phyloP scores from a whole-genome alignment of 1,140 invertebrate genomes.

The Acromyrmex echinatior region DNA sequence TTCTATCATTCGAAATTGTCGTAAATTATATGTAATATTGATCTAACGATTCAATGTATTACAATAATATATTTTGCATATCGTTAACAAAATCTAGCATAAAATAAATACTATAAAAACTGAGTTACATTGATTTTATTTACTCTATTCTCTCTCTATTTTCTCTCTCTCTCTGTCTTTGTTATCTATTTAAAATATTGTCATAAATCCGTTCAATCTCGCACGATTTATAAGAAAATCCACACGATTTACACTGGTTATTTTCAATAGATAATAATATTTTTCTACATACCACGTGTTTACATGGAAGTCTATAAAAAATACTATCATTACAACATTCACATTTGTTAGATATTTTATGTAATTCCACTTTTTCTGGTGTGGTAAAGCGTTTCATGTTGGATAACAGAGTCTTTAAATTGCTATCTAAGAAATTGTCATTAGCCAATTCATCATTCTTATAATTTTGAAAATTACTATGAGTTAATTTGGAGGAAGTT shows the following conservation, averaged over 20 bases:
- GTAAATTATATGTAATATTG: conserved; percentile 40
- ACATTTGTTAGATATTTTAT: conserved; percentile 67
- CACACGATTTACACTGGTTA: conserved; percentile 77
- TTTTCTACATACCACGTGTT: conserved; percentile 84
- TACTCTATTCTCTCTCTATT: not conserved
- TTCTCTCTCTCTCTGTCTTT: not conserved
- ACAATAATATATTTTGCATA: conserved; percentile 53
- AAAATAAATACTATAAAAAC: conserved; percentile 46
- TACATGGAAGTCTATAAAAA: conserved; percentile 85
- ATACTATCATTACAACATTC: conserved; percentile 79
- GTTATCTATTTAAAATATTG: conserved; percentile 23
- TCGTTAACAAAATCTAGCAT: conserved; percentile 30
- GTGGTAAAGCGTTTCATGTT: conserved; percentile 74
- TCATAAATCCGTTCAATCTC: conserved; percentile 78
- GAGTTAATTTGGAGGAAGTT: not conserved
- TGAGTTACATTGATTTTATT: not conserved
- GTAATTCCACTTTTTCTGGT: conserved; percentile 25
- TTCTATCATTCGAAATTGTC: conserved; percentile 26
- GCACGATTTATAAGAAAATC: conserved; percentile 68
- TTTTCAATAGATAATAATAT: conserved; percentile 73
- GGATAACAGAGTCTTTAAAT: conserved; percentile 63
- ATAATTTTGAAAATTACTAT: not conserved
- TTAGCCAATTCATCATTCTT: conserved; percentile 14
- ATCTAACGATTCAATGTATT: conserved; percentile 18
- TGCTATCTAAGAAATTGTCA: conserved; percentile 61